Base-by-base conservation (phyloP, 2,888 invertebrate species). In the Pterobdella sp. region DNA sequence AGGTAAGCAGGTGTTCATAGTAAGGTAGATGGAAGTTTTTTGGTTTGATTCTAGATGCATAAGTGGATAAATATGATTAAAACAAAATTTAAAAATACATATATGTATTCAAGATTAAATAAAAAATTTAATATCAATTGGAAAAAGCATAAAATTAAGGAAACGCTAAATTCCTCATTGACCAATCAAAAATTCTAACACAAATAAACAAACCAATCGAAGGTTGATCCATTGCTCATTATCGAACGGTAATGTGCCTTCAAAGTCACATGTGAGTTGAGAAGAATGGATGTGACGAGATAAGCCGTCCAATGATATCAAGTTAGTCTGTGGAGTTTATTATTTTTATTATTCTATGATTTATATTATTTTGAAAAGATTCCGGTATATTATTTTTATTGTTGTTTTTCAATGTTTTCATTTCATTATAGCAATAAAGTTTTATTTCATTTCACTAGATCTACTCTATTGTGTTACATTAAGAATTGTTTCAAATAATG, bases 201-300 rank as follows among this genome's bases (percentile, higher is more conserved):
- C 3, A 29, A 4, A 32, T 3, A 32, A 29, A 65, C 65, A 32
- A 79, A 87, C 87, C 85, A 94, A 85, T 84, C 97, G 88, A 3
- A 93, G 89, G 81, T 97, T 95, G 80, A 97, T 91, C 97, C 97
- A 98, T 82, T 92, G 93, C 78, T 92, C 89, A 86, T 97, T 95
- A 84, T 97, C 95, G 85, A 97, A 98, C 80, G 89, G 89, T 79
- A 96, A 87, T 35, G 91, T 90, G 64, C 96, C 96, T 81, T 96
- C 96, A 83, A 98, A 89, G 83, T 97, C 96, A 56, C 89, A 86
- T 29, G 96, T 94, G 79, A 98, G 86, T 86, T 98, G 96, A 79
- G 91, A 88, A 75, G 90, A 88, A 85, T 97, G 96, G 83, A 97
- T 91, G 79, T 91, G 90, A 87, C 94, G 95, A 79, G 90, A 88